Evolutionary conservation across 2,113 vertebrate species (phyloP).

Genomic region (Abramis brama): DNA sequence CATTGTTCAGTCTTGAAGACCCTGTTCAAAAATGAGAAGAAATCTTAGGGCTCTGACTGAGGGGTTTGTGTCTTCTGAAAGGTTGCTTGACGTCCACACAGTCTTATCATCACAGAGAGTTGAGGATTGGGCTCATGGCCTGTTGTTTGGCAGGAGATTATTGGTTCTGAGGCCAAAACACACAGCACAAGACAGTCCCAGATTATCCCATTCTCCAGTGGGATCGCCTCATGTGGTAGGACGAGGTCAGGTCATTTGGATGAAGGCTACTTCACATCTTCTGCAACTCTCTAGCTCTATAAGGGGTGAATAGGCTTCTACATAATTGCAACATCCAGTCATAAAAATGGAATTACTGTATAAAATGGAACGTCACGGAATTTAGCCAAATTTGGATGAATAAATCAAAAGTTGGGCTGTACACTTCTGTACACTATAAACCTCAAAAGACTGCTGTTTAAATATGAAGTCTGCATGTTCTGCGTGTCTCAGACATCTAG

Average conservation of each 20-base stretch:
- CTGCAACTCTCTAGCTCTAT: background rate
- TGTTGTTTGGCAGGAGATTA: conserved; percentile 54
- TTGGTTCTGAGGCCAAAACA: conserved; percentile 43
- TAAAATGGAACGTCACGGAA: too few species aligned
- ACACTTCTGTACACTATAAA: too few species aligned
- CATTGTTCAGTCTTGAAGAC: background rate
- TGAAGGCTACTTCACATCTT: background rate
- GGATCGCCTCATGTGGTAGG: conserved; percentile 20
- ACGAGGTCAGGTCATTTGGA: conserved; percentile 31
- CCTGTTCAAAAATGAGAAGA: background rate
- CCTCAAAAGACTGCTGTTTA: too few species aligned
- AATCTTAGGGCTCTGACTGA: background rate
- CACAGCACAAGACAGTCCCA: conserved; percentile 19
- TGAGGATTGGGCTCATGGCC: conserved; percentile 62
- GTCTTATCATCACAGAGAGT: conserved; percentile 65
- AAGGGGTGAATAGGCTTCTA: background rate
- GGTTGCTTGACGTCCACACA: conserved; percentile 51
- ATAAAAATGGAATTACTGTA: too few species aligned
- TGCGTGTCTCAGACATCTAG: too few species aligned
- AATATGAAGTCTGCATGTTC: too few species aligned
- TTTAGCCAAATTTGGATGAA: too few species aligned
- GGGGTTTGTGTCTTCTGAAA: background rate
- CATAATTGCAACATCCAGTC: too few species aligned
- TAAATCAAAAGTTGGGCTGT: too few species aligned
- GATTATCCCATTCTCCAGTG: conserved; percentile 48